Conservation (phyloP, 2,888 invertebrate genomes). For the Ernsta delagoae region DNA sequence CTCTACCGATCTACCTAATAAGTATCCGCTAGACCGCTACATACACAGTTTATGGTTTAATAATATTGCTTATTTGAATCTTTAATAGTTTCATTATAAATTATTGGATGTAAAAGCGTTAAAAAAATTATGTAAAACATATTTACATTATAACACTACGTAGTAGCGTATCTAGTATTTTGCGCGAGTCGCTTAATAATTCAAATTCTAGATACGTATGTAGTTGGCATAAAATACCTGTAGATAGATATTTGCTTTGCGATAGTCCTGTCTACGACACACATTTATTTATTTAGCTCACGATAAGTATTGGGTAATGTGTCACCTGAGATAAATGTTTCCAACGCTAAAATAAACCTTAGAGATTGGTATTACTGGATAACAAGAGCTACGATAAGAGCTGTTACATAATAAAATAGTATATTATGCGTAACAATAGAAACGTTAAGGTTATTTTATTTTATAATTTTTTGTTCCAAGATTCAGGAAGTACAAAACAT, state of each 20-base stretch:
- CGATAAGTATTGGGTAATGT: slow-evolving; percentile 33
- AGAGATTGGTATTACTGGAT: slow-evolving; percentile 15
- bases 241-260: slow-evolving; percentile 15
- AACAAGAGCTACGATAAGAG: slow-evolving; percentile 9
- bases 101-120: no score
- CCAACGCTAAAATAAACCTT: slow-evolving; percentile 19
- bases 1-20: no score
- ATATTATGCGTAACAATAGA: not conserved
- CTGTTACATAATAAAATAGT: slow-evolving; percentile 7
- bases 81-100: no score
- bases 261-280: slow-evolving; percentile 18
- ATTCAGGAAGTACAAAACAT: not conserved
- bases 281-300: slow-evolving; percentile 25
- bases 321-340: slow-evolving; percentile 31
- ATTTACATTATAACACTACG: no score
- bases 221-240: slow-evolving; percentile 12
- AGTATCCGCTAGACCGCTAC: no score
- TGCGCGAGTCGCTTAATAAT: not conserved
- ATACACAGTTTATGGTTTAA: no score
- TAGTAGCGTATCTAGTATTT: not conserved
- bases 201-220: not conserved
- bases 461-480: not conserved
- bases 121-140: no score
- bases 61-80: no score
- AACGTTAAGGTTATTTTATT: not conserved